A percentile compares a stretch with the other conserved stretches of the same genome.
Evolutionary conservation across 37 sponge, comb jelly and placozoan genomes (phyloP).

Genomic region (Cliona cf. orientalis): DNA sequence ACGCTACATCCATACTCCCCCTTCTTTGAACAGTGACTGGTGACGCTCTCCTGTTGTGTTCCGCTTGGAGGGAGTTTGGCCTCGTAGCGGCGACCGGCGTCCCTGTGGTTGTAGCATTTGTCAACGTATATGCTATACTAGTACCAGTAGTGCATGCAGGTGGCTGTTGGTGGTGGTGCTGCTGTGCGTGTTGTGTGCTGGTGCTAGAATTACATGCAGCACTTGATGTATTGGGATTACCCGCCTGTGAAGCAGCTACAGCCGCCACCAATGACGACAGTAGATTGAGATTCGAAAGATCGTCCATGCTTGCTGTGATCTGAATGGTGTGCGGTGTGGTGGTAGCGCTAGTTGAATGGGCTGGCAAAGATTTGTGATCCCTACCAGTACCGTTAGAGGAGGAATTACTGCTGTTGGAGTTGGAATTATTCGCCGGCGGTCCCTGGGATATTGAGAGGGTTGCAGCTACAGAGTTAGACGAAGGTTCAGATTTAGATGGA

Average conservation of each 20-base stretch:
- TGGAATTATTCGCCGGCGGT: neutral
- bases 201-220: neutral
- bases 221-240: neutral
- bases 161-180: constrained; percentile 4
- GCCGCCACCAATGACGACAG: constrained; percentile 61
- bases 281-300: constrained; percentile 68
- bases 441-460: neutral
- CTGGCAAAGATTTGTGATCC: neutral
- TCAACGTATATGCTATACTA: no score
- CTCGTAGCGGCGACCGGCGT: no score
- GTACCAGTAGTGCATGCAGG: neutral
- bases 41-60: no score
- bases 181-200: neutral
- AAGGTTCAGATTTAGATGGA: neutral
- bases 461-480: neutral
- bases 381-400: neutral
- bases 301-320: constrained; percentile 8
- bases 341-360: neutral
- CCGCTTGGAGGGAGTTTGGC: no score
- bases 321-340: neutral
- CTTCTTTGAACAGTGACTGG: no score
- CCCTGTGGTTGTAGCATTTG: no score
- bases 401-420: neutral
- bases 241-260: constrained; percentile 20
- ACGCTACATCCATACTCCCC: no score